Conservation (phyloP, 2,113 vertebrate genomes). For the Microcebus jonahi region DNA sequence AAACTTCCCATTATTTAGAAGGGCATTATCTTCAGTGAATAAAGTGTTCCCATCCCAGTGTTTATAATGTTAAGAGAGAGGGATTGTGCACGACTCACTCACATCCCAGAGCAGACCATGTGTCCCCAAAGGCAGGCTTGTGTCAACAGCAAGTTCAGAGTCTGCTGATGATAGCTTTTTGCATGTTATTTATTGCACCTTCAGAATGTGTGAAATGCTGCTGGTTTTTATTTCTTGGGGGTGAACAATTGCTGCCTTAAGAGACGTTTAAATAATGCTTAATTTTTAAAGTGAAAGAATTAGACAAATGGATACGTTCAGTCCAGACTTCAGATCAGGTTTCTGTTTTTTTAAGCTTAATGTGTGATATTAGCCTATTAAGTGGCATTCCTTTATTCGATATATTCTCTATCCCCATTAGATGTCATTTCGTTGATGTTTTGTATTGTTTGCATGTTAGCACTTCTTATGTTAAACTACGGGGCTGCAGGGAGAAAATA, state of each 20-base stretch:
- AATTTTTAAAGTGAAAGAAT: constrained; percentile 81
- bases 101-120: background rate
- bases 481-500: constrained; percentile 43
- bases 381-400: constrained; percentile 62
- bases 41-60: background rate
- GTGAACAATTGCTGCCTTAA: constrained; percentile 74
- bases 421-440: constrained; percentile 62
- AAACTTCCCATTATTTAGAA: background rate
- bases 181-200: constrained; percentile 76
- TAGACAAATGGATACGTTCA: constrained; percentile 77
- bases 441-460: constrained; percentile 62
- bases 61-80: background rate
- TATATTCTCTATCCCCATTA: constrained; percentile 58
- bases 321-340: constrained; percentile 72
- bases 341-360: constrained; percentile 77
- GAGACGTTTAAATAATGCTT: constrained; percentile 80
- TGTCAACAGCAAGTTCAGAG: constrained; percentile 59
- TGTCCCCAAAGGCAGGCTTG: background rate
- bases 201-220: constrained; percentile 57
- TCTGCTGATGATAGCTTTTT: constrained; percentile 9
- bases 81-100: background rate
- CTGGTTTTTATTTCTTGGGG: constrained; percentile 76
- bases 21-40: background rate
- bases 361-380: constrained; percentile 68
- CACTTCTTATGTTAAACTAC: constrained; percentile 60